phyloP scores from a whole-genome alignment of 2,888 invertebrate species.

The Cactoblastis cactorum region DNA sequence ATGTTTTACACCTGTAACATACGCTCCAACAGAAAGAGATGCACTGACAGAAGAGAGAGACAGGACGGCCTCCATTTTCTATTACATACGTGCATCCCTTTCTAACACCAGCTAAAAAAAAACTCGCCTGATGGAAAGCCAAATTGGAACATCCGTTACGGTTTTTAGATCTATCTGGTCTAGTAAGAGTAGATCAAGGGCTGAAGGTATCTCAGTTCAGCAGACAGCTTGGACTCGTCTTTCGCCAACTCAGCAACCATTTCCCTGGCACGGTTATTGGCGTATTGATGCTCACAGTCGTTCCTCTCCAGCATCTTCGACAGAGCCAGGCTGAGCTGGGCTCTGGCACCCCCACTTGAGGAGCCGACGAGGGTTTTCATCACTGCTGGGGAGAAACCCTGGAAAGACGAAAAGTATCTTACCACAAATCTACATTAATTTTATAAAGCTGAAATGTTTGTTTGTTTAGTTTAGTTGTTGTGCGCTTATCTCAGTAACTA shows the following conservation, averaged over 20 bases:
- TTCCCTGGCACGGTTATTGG: constrained; percentile 75
- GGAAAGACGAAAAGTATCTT: constrained; percentile 30
- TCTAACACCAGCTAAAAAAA: too few relatives aligned
- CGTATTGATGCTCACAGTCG: constrained; percentile 80
- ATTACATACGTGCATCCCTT: too few relatives aligned
- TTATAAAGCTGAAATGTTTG: too few relatives aligned
- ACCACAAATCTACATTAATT: neutral
- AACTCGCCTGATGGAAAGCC: too few relatives aligned
- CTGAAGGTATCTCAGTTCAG: constrained; percentile 79
- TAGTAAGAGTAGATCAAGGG: constrained; percentile 68
- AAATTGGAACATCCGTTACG: too few relatives aligned
- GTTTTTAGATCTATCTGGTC: too few relatives aligned
- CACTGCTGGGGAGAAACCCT: constrained; percentile 81
- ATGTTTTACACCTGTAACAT: too few relatives aligned
- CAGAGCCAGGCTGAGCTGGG: constrained; percentile 78
- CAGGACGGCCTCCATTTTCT: too few relatives aligned
- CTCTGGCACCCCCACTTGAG: constrained; percentile 77
- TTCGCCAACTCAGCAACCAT: constrained; percentile 78
- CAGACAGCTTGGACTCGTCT: constrained; percentile 76
- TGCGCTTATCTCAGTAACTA: too few relatives aligned
- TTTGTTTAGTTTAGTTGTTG: too few relatives aligned
- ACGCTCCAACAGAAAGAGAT: too few relatives aligned
- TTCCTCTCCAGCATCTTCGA: constrained; percentile 77
- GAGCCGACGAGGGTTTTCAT: constrained; percentile 75
- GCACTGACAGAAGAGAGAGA: too few relatives aligned